phyloP scores from a whole-genome alignment of 2,888 invertebrate genomes.

The Eutolmus rufibarbis region DNA sequence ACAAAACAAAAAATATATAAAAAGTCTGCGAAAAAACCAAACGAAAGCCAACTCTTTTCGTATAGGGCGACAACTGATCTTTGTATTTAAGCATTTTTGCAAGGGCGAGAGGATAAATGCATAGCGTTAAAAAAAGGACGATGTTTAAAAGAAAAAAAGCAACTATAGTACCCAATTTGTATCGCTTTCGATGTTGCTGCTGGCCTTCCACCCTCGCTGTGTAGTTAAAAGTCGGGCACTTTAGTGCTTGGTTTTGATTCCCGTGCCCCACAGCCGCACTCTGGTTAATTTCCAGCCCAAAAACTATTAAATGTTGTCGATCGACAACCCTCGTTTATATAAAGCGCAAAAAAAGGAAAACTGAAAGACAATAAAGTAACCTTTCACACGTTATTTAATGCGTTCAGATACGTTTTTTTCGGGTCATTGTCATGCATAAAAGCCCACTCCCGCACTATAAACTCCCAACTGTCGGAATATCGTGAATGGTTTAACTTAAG shows the following conservation, averaged over 20 bases:
- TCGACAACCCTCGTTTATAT: neutral
- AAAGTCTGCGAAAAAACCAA: conserved; percentile 22
- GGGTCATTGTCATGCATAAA: neutral
- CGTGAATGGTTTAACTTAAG: conserved; percentile 24
- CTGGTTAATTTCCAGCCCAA: neutral
- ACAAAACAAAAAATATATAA: neutral
- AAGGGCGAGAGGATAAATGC: neutral
- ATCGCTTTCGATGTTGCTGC: conserved; percentile 30
- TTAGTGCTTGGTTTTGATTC: neutral
- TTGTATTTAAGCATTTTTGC: neutral
- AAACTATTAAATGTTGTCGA: neutral
- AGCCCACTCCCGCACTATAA: neutral
- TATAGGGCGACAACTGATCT: neutral
- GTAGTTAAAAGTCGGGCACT: neutral
- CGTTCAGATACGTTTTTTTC: neutral
- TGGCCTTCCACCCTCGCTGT: neutral
- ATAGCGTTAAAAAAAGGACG: neutral
- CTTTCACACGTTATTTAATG: neutral
- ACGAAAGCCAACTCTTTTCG: neutral
- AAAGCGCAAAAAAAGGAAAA: neutral
- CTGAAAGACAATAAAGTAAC: conserved; percentile 25
- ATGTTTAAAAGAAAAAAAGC: neutral
- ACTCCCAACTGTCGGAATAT: neutral
- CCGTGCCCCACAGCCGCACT: neutral
- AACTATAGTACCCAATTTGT: neutral